These are phyloP conservation scores for Cecidostiba fungosa DNA, from an alignment of 2,888 invertebrate species.

Conservation along the genomic window DNA sequence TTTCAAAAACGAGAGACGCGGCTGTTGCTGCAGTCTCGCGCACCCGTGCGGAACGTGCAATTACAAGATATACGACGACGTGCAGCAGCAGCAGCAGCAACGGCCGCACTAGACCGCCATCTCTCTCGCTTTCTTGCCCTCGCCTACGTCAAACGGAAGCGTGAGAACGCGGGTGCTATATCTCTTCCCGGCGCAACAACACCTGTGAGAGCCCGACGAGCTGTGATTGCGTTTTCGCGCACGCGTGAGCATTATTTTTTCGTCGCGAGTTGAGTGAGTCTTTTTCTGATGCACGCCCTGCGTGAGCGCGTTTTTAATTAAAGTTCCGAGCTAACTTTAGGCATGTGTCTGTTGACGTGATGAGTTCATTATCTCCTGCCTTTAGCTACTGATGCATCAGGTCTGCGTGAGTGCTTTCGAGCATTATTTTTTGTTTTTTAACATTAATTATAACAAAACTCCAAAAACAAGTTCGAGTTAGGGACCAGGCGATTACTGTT, in stretches of 20 bases:
- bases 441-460: not conserved
- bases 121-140: conserved; percentile 36
- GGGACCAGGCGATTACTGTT: not conserved
- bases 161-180: conserved; percentile 68
- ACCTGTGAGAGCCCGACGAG: not conserved
- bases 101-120: not conserved
- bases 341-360: not conserved
- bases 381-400: not conserved
- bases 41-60: conserved; percentile 65
- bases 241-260: not conserved
- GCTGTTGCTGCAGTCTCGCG: not conserved
- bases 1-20: conserved; percentile 26
- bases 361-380: not conserved
- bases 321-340: not conserved
- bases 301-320: not conserved
- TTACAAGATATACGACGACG: conserved; percentile 69
- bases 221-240: not conserved
- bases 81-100: conserved; percentile 60
- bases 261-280: not conserved
- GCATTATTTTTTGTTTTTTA: no score
- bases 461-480: not conserved
- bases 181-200: not conserved
- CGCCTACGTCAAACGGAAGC: conserved; percentile 68
- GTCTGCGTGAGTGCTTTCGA: no score
- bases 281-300: not conserved